Conservation (phyloP, 2,888 invertebrate species). For the Smittia sp. region DNA sequence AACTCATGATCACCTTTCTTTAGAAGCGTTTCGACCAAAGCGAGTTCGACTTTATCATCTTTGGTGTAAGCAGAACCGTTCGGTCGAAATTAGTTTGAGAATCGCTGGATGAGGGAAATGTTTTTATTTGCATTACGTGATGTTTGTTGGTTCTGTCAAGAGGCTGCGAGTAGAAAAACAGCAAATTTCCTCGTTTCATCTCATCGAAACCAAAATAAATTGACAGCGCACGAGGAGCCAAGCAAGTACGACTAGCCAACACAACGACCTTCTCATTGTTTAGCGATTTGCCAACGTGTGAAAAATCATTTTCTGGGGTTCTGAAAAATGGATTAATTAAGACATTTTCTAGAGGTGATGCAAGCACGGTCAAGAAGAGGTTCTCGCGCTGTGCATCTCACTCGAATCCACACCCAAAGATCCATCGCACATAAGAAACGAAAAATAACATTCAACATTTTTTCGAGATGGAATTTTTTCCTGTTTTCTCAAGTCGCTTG, state of each 20-base stretch:
- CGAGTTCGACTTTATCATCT: not conserved
- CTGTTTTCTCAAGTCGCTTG: constrained; percentile 37
- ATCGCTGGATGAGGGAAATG: constrained; percentile 5
- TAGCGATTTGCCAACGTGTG: constrained; percentile 18
- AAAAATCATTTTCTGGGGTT: not conserved
- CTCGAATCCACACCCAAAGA: not conserved
- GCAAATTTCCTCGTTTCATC: constrained; percentile 29
- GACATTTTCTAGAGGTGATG: not conserved
- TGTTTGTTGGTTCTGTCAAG: not conserved
- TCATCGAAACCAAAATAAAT: not conserved
- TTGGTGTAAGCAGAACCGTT: not conserved
- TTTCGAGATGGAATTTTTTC: constrained; percentile 32
- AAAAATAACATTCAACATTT: not conserved
- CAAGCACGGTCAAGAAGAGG: not conserved
- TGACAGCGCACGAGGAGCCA: constrained; percentile 24
- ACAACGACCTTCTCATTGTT: constrained; percentile 29
- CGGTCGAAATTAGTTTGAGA: constrained; percentile 27
- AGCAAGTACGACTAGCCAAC: not conserved
- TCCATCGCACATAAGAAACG: not conserved
- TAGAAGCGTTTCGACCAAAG: not conserved
- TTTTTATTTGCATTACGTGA: constrained; percentile 28
- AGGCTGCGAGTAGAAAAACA: not conserved
- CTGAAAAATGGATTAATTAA: constrained; percentile 16
- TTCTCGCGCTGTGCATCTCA: not conserved
- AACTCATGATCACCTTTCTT: not conserved